Evolutionary conservation across 2,113 vertebrate genomes (phyloP).

Genomic region (Megaleporinus macrocephalus): DNA sequence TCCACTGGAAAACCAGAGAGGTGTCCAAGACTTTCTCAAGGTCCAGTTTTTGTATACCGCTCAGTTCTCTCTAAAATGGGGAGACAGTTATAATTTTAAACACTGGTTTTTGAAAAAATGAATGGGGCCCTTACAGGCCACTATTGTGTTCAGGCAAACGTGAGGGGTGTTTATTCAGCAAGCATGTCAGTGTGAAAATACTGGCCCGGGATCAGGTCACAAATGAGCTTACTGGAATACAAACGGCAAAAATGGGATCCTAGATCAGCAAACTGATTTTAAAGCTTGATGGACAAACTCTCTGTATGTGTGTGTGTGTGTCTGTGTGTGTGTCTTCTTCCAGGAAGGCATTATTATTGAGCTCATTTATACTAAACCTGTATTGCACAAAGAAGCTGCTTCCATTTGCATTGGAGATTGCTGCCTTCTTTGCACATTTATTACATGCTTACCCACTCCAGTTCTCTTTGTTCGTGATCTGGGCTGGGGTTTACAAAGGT

Average conservation of each 20-base stretch:
- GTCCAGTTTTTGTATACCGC: slow-evolving; percentile 33
- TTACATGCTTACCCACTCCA: slow-evolving; percentile 55
- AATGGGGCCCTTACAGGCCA: background rate
- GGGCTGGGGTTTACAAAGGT: slow-evolving; percentile 66
- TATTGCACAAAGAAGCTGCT: slow-evolving; percentile 60
- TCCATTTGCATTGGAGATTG: slow-evolving; percentile 65
- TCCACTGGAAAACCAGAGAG: slow-evolving; percentile 61
- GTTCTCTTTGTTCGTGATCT: slow-evolving; percentile 70
- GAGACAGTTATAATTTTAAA: slow-evolving; percentile 2
- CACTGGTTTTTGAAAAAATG: slow-evolving; percentile 16
- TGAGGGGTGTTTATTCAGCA: background rate
- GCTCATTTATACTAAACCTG: slow-evolving; percentile 56
- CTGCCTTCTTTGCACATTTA: slow-evolving; percentile 59
- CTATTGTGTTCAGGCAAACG: background rate
- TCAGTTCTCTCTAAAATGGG: background rate
- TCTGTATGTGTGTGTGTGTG: too few species aligned
- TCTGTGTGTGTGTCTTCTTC: too few species aligned
- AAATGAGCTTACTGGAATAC: background rate
- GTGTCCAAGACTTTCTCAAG: slow-evolving; percentile 49
- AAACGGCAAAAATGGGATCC: background rate
- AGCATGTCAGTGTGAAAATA: background rate
- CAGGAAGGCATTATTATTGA: slow-evolving; percentile 56
- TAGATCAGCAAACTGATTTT: too few species aligned
- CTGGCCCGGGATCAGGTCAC: background rate
- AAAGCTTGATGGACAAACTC: too few species aligned